Evolutionary conservation across 2,113 vertebrate genomes (phyloP), one percentile per base, ranked within the genome.

Genomic region (Cephalopterus ornatus): DNA sequence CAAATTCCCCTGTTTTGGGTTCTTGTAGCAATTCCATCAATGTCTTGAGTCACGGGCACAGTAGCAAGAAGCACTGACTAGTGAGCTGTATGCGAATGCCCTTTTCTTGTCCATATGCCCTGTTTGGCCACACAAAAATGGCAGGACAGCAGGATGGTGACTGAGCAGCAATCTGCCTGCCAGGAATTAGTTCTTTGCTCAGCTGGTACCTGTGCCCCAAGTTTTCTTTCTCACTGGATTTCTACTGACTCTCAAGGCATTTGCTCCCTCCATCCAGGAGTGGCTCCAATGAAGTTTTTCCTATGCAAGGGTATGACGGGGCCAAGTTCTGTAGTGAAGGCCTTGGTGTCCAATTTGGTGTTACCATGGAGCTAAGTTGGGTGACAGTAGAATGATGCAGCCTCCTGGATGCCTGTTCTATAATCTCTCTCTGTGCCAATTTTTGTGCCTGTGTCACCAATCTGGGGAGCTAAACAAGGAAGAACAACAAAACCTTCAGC

Each of bases 81-180:
- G 18, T 18, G 61, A 72, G 47, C 26, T 17, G 2, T 41, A 2
- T 0, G 0, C 28, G n/a, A 62, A 74, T 2, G 3, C 23, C 27
- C 4, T 74, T 44, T 17, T 55, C 27, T 27, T 30, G 22, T 84
- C 76, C 0, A 0, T 1, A 0, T n/a, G 72, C 23, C 49, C 18
- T 15, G 5, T 66, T n/a, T 87, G 61, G 39, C n/a, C 46, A 13
- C 8, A 28, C 30, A 61, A 33, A 75, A 58, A 18, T 8, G 19
- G 32, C 42, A 67, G 27, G 50, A 47, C 44, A 4, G 3, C 32
- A 8, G 18, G 65, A 11, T 41, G 32, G 1, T 35, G 26, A 17
- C 35, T 35, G 39, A 67, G 62, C 4, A 55, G 42, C 22, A 77
- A 3, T n/a, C 71, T 88, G 17, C 32, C 30, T 68, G 75, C 19